phyloP scores from a whole-genome alignment of 2,113 vertebrate species.

The Ailuropoda melanoleuca region DNA sequence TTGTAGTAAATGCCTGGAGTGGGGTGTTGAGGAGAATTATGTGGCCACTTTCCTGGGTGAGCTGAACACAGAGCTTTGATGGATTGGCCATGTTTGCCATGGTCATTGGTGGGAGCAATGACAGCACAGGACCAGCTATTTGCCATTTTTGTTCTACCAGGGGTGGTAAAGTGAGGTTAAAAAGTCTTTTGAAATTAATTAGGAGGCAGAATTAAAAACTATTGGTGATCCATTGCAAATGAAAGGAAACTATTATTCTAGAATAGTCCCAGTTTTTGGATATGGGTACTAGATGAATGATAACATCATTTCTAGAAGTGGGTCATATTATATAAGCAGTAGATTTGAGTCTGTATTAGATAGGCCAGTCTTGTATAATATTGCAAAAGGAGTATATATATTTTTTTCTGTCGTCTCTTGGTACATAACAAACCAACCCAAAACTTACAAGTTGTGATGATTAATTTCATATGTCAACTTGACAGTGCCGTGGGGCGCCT shows the following conservation, averaged over 20 bases:
- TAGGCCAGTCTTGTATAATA: neutral
- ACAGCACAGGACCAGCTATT: neutral
- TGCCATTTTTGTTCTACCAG: neutral
- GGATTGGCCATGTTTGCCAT: neutral
- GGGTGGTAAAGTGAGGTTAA: neutral
- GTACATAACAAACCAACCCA: neutral
- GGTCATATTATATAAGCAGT: neutral
- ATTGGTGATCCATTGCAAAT: neutral
- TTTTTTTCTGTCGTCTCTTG: neutral
- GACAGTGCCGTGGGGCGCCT: neutral
- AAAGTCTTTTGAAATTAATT: neutral
- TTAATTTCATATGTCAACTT: neutral
- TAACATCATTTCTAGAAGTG: neutral
- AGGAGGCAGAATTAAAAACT: neutral
- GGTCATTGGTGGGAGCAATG: neutral
- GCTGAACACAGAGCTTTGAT: neutral
- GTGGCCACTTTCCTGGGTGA: neutral
- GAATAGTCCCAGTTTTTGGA: neutral
- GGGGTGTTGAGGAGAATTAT: neutral
- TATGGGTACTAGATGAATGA: neutral
- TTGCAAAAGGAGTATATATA: neutral
- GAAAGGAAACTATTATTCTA: neutral
- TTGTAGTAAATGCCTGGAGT: neutral
- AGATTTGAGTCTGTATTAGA: neutral
- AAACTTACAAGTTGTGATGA: neutral